These are phyloP conservation scores for Phyto melanocephala DNA, from an alignment of 2,888 invertebrate species.

Conservation along the genomic window DNA sequence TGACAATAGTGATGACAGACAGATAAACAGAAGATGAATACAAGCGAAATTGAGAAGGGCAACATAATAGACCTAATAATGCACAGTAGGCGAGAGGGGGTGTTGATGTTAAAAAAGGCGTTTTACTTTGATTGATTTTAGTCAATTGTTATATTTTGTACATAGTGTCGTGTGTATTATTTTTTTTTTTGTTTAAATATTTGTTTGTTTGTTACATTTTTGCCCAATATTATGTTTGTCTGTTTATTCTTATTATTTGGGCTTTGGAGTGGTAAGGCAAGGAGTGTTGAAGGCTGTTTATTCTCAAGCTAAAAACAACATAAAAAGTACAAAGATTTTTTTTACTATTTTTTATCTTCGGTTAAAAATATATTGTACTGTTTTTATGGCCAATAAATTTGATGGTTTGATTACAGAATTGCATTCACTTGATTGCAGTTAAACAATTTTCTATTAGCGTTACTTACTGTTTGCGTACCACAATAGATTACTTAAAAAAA, in stretches of 20 bases:
- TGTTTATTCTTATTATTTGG: slow-evolving; percentile 52
- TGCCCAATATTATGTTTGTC: slow-evolving; percentile 40
- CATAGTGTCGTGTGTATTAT: not conserved
- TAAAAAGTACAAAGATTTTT: not conserved
- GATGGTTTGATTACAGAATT: not conserved
- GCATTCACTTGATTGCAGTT: not conserved
- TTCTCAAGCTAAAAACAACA: slow-evolving; percentile 2
- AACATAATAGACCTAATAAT: slow-evolving; percentile 57
- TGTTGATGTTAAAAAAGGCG: slow-evolving; percentile 36
- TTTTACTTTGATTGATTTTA: slow-evolving; percentile 62
- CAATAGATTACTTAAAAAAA: too few species aligned
- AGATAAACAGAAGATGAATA: slow-evolving; percentile 11
- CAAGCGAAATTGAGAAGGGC: slow-evolving; percentile 2
- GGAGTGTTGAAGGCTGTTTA: slow-evolving; percentile 23
- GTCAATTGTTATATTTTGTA: slow-evolving; percentile 45
- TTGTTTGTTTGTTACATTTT: slow-evolving; percentile 37
- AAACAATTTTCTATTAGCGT: not conserved
- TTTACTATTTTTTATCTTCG: not conserved
- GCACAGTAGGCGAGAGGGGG: not conserved
- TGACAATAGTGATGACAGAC: slow-evolving; percentile 8
- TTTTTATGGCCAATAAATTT: slow-evolving; percentile 31
- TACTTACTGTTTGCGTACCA: too few species aligned
- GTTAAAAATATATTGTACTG: not conserved
- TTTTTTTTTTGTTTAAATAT: slow-evolving; percentile 19
- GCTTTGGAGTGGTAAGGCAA: not conserved